These are phyloP conservation scores for Montipora capitata DNA, from an alignment of 92 coral and sea anemone species.

Conservation along the genomic window DNA sequence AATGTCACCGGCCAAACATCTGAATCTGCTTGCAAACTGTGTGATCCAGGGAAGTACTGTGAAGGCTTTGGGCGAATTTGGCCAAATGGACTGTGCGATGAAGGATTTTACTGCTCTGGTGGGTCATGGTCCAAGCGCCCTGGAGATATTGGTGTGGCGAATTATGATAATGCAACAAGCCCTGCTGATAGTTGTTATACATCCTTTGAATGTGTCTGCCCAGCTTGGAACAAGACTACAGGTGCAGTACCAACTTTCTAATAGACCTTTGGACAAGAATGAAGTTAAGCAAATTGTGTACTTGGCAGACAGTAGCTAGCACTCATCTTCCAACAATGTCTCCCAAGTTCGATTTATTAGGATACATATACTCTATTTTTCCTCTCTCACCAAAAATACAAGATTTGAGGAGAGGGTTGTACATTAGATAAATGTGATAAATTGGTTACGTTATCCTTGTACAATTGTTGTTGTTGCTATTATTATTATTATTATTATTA, in stretches of 20 bases:
- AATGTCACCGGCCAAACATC: conserved; percentile 92
- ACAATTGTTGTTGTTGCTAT: no score
- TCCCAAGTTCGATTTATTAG: no score
- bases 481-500: no score
- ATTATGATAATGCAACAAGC: conserved; percentile 83
- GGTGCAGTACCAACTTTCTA: conserved; percentile 50
- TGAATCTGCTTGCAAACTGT: conserved; percentile 82
- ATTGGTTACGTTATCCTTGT: no score
- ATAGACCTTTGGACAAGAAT: background rate
- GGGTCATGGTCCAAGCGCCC: conserved; percentile 93
- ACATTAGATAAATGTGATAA: no score
- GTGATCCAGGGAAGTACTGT: conserved; percentile 96
- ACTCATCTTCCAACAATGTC: no score
- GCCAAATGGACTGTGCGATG: conserved; percentile 95
- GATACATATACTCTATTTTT: no score
- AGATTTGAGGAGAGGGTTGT: no score
- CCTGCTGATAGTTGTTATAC: conserved; percentile 92
- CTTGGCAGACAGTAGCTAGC: background rate
- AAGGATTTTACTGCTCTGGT: conserved; percentile 94
- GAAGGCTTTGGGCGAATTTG: conserved; percentile 85
- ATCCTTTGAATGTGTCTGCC: conserved; percentile 94
- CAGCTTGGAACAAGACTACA: conserved; percentile 99
- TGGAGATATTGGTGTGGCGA: conserved; percentile 89
- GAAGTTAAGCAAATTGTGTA: background rate
- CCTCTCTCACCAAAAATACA: no score